Evolutionary conservation across 2,797 vertebrate genomes (phyloP).

Genomic region (Sternarchorhynchus goeldii): DNA sequence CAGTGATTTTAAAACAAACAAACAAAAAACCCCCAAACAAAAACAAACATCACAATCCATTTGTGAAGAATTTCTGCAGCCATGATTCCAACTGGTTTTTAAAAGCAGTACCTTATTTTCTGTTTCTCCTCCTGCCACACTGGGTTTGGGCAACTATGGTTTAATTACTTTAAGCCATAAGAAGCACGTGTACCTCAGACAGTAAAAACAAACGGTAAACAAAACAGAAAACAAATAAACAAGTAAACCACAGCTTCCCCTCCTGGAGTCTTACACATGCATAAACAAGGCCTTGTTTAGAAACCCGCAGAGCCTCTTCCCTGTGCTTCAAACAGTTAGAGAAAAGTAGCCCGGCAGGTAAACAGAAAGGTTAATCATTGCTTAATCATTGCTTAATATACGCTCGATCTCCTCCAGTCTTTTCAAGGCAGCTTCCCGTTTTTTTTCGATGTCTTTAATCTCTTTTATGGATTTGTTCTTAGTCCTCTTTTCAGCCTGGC

Average conservation of each 20-base stretch:
- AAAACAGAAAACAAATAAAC: constrained; percentile 42
- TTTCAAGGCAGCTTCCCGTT: constrained; percentile 94
- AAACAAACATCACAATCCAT: constrained; percentile 54
- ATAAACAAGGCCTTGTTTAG: constrained; percentile 37
- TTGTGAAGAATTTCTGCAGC: constrained; percentile 36
- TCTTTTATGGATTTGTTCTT: constrained; percentile 89
- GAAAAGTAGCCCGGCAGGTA: constrained; percentile 67
- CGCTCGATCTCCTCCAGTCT: constrained; percentile 98
- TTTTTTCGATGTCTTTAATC: constrained; percentile 95
- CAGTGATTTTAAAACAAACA: constrained; percentile 72
- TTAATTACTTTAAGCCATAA: constrained; percentile 50
- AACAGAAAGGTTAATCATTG: constrained; percentile 80
- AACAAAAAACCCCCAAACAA: constrained; percentile 54
- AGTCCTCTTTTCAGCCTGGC: constrained; percentile 77
- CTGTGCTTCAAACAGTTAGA: constrained; percentile 58
- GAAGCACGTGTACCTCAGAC: constrained; percentile 26
- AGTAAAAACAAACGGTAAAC: constrained; percentile 10
- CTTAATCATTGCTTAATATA: constrained; percentile 95
- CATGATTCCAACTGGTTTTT: constrained; percentile 19
- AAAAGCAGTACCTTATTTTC: constrained; percentile 60
- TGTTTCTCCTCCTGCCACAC: constrained; percentile 55
- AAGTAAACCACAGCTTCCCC: constrained; percentile 36
- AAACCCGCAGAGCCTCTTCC: constrained; percentile 36
- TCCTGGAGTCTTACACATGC: constrained; percentile 42
- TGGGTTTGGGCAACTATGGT: constrained; percentile 50